phyloP scores from a whole-genome alignment of 2,888 invertebrate species.

The Argynnis bischoffii region DNA sequence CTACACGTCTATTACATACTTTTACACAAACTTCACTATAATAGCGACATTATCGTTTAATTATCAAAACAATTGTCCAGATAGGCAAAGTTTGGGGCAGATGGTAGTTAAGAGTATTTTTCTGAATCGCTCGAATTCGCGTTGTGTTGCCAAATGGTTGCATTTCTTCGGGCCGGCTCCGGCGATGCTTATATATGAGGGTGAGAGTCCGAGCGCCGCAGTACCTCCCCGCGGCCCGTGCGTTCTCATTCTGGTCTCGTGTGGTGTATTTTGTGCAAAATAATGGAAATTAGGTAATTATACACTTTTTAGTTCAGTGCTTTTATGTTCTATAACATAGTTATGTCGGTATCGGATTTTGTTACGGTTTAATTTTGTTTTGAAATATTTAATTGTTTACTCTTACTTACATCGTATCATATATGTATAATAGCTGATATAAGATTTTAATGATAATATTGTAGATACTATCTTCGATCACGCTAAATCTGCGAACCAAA shows the following conservation, averaged over 20 bases:
- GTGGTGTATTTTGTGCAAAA: slow-evolving; percentile 50
- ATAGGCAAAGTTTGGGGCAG: background rate
- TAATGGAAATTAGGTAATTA: slow-evolving; percentile 69
- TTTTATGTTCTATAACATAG: slow-evolving; percentile 15
- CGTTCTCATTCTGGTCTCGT: slow-evolving; percentile 49
- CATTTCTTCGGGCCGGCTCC: slow-evolving; percentile 63
- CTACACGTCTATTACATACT: no score
- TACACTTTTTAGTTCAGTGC: slow-evolving; percentile 36
- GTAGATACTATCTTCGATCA: no score
- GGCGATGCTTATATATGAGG: slow-evolving; percentile 72
- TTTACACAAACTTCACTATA: no score
- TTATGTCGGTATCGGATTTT: slow-evolving; percentile 20
- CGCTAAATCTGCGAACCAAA: background rate
- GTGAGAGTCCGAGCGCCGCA: slow-evolving; percentile 73
- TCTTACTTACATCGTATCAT: slow-evolving; percentile 1
- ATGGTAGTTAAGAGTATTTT: slow-evolving; percentile 33
- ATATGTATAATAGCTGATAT: no score
- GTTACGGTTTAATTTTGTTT: slow-evolving; percentile 25
- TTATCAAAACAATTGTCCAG: background rate
- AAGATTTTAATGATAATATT: no score
- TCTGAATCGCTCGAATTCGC: slow-evolving; percentile 63
- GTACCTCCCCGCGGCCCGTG: slow-evolving; percentile 31
- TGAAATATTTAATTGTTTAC: slow-evolving; percentile 5
- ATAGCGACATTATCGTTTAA: background rate
- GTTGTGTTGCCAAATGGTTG: slow-evolving; percentile 68